These are phyloP conservation scores for Oscheius sp. DNA, from an alignment of 2,888 invertebrate genomes.

Conservation along the genomic window DNA sequence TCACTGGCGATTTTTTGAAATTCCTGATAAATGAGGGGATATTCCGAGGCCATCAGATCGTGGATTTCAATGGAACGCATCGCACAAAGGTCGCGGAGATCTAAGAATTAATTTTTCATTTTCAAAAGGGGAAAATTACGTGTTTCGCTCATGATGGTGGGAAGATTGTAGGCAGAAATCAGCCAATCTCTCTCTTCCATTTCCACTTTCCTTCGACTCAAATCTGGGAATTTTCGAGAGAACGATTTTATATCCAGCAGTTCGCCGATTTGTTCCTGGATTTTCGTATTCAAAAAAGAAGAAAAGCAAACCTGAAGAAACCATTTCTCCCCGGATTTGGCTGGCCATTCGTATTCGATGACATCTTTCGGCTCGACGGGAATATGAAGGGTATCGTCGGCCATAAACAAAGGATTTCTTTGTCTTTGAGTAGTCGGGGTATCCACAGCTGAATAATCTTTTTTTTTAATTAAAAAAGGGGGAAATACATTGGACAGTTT, in stretches of 20 bases:
- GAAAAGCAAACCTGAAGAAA: slow-evolving; percentile 65
- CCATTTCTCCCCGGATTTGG: slow-evolving; percentile 64
- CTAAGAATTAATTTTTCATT: slow-evolving; percentile 38
- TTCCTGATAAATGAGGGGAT: slow-evolving; percentile 85
- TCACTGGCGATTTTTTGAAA: slow-evolving; percentile 59
- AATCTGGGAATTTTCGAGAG: slow-evolving; percentile 80
- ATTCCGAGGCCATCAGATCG: slow-evolving; percentile 93
- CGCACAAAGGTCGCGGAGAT: slow-evolving; percentile 63
- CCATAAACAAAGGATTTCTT: slow-evolving; percentile 12
- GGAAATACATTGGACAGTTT: neutral
- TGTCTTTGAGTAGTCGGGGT: neutral
- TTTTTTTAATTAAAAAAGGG: neutral
- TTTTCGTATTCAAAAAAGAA: too few relatives aligned
- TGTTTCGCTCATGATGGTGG: slow-evolving; percentile 61
- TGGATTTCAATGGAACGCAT: slow-evolving; percentile 79
- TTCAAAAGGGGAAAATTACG: slow-evolving; percentile 33
- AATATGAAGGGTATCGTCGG: slow-evolving; percentile 21
- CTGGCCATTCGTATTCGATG: slow-evolving; percentile 69
- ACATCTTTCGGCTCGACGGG: slow-evolving; percentile 56
- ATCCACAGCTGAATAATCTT: neutral
- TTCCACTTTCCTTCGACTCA: slow-evolving; percentile 73
- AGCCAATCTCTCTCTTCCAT: slow-evolving; percentile 90
- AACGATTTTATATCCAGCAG: slow-evolving; percentile 94
- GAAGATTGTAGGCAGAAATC: slow-evolving; percentile 76
- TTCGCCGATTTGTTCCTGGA: slow-evolving; percentile 93